These are phyloP conservation scores for Bhutanitis thaidina DNA, from an alignment of 2,888 invertebrate genomes.

Conservation along the genomic window DNA sequence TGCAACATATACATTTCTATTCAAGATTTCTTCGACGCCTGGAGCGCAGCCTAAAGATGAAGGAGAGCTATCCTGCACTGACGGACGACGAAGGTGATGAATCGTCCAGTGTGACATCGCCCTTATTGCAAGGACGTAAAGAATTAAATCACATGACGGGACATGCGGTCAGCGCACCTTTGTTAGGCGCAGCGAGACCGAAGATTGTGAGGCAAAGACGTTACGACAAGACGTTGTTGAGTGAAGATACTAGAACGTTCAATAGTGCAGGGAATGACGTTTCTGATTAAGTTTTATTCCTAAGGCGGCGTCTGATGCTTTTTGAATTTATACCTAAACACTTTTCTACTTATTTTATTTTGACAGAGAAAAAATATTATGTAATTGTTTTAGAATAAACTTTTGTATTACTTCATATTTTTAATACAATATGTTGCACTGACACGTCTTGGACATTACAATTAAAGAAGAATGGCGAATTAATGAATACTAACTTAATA, in stretches of 20 bases:
- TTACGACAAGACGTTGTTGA: constrained; percentile 64
- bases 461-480: no score
- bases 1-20: no score
- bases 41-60: constrained; percentile 85
- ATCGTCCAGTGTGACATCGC: constrained; percentile 83
- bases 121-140: constrained; percentile 74
- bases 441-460: no score
- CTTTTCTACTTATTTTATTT: not conserved
- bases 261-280: constrained; percentile 64
- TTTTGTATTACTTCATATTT: no score
- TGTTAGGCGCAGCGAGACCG: constrained; percentile 66
- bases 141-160: constrained; percentile 52
- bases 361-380: no score
- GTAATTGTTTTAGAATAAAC: no score
- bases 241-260: constrained; percentile 67
- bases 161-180: constrained; percentile 69
- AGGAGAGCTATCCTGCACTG: constrained; percentile 80
- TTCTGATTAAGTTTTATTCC: constrained; percentile 52
- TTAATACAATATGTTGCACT: no score
- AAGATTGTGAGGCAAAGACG: constrained; percentile 70
- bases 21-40: constrained; percentile 84
- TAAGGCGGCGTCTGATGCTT: not conserved
- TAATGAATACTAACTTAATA: no score
- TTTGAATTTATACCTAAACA: constrained; percentile 1
- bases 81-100: constrained; percentile 81